Conservation (phyloP, 2,113 vertebrate genomes). For the Nerophis ophidion region DNA sequence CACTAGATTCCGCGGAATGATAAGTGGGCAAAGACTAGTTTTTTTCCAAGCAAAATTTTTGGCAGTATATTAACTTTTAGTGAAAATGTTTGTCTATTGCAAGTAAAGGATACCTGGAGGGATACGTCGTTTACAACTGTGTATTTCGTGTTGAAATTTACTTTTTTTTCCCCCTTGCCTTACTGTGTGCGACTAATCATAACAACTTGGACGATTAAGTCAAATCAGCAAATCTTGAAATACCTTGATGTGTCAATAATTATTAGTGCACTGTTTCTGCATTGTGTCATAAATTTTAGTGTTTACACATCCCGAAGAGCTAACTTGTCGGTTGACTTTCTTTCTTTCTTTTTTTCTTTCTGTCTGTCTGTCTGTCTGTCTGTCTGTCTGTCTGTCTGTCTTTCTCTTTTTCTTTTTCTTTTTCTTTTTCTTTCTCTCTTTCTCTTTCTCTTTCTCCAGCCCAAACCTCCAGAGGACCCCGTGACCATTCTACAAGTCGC, state of each 20-base stretch:
- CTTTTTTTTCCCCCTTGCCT: not conserved
- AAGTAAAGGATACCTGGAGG: no score
- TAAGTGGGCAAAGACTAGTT: no score
- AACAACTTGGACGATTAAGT: slow-evolving; percentile 17
- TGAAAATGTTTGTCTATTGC: no score
- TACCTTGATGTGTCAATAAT: not conserved
- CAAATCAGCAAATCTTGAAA: not conserved
- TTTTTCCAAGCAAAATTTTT: no score
- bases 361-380: no score
- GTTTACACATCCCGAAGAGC: not conserved
- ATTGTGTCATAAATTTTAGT: not conserved
- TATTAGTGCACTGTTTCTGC: not conserved
- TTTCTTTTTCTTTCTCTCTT: no score
- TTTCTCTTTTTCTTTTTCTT: no score
- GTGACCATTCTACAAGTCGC: slow-evolving; percentile 70
- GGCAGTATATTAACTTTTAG: no score
- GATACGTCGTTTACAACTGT: no score
- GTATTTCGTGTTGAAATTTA: no score
- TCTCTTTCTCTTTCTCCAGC: slow-evolving; percentile 57
- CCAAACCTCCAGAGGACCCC: slow-evolving; percentile 63
- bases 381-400: no score
- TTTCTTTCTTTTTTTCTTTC: slow-evolving; percentile 3
- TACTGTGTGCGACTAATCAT: slow-evolving; percentile 13
- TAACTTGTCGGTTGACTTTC: slow-evolving; percentile 11
- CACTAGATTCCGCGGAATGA: no score